Base-by-base conservation (phyloP, 2,888 invertebrate species). In the Slavum lentiscoides region DNA sequence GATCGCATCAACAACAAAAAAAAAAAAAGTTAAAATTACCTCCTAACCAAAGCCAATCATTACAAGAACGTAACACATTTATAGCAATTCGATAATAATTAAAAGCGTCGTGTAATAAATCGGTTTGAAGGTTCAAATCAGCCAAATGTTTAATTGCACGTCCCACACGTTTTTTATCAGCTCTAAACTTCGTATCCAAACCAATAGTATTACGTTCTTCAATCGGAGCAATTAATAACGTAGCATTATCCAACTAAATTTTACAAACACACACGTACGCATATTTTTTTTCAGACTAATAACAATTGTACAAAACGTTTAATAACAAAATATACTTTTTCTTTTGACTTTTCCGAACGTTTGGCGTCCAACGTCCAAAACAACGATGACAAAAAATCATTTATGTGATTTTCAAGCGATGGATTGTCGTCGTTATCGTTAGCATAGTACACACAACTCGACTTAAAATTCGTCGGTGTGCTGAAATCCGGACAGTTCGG, bases 291-390 rank as follows among this genome's bases (percentile, higher is more conserved):
- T 58, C 17, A 0, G 8, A 67, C 17, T 1, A 58, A 59, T 37
- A n/a, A n/a, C n/a, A 72, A 62, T 72, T 30, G 17, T 61, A 19
- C n/a, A 30, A 15, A 69, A 53, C 7, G 23, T 62, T 19, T 19
- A 23, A 17, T n/a, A 58, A 39, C 15, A 49, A 43, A 15, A 82
- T 15, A 68, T 82, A 84, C 84, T 83, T 85, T 85, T 84, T 85
- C 85, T 67, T 85, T 77, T 74, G 84, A 84, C 30, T 84, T 83
- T 80, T 85, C 85, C 64, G 97, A 87, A 70, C 98, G 90, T 86
- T 97, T 96, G 0, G 95, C 94, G 86, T 99, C 98, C 53, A 98
- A 89, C 11, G 98, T 94, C 94, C 96, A 98, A 87, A 97, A 98
- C 53, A 99, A 87, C 0, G 95, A 94, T 83, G 93, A 93, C 11